Conservation (phyloP, 2,888 invertebrate species). For the Atrina japonica region DNA sequence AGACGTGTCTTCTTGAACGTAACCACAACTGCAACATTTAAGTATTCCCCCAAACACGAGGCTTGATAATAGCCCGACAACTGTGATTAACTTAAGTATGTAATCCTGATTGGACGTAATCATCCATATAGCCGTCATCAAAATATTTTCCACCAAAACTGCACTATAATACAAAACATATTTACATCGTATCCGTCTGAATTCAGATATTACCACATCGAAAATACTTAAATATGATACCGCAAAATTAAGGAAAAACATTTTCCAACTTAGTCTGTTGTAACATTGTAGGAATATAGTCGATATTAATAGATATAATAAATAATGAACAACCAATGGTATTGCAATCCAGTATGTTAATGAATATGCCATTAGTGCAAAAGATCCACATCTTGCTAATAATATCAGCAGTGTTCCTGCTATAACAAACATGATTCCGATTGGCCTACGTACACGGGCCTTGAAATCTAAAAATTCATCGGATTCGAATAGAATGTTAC, state of each 20-base stretch:
- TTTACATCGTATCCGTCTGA: conserved; percentile 60
- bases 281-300: conserved; percentile 42
- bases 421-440: conserved; percentile 50
- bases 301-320: conserved; percentile 45
- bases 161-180: conserved; percentile 65
- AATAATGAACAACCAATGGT: conserved; percentile 55
- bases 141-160: conserved; percentile 66
- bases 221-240: conserved; percentile 59
- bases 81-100: conserved; percentile 56
- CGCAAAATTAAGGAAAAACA: conserved; percentile 41
- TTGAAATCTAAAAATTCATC: conserved; percentile 51
- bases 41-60: conserved; percentile 65
- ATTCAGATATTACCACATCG: conserved; percentile 53
- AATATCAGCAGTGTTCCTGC: conserved; percentile 53
- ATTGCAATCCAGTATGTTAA: conserved; percentile 55
- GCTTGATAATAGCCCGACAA: conserved; percentile 57
- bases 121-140: conserved; percentile 70
- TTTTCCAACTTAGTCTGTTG: conserved; percentile 32
- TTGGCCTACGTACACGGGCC: conserved; percentile 40
- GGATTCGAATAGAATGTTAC: conserved; percentile 48
- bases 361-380: conserved; percentile 52
- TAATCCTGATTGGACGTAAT: conserved; percentile 55
- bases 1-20: conserved; percentile 45
- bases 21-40: conserved; percentile 66
- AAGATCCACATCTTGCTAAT: conserved; percentile 56